A percentile compares a stretch with the other conserved stretches of the same genome.
Evolutionary conservation across 2,113 vertebrate species (phyloP).

Genomic region (Pica pica): DNA sequence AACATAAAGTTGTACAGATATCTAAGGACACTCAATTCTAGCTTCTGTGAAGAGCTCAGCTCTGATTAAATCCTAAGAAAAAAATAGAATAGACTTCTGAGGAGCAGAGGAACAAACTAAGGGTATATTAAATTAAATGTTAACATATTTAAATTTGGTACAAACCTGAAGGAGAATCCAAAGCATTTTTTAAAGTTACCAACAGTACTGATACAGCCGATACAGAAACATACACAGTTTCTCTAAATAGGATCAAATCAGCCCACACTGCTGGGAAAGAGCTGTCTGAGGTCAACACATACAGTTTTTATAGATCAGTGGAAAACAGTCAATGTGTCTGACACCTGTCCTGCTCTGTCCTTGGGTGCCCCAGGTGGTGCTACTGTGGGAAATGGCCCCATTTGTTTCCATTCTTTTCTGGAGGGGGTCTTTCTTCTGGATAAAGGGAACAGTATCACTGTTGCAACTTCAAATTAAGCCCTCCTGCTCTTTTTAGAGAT

Average conservation of each 20-base stretch:
- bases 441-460: not conserved
- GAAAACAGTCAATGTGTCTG: not conserved
- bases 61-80: not conserved
- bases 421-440: not conserved
- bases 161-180: not conserved
- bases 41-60: not conserved
- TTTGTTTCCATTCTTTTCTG: not conserved
- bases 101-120: not conserved
- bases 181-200: not conserved
- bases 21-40: not conserved
- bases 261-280: not conserved
- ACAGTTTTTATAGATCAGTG: not conserved
- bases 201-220: not conserved
- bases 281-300: not conserved
- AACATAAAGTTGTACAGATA: not conserved
- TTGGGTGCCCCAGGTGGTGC: not conserved
- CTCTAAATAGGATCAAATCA: not conserved
- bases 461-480: not conserved
- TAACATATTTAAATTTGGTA: not conserved
- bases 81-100: not conserved
- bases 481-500: not conserved
- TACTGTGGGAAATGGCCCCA: not conserved
- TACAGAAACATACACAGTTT: not conserved
- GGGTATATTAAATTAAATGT: not conserved
- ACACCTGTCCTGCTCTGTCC: not conserved